Evolutionary conservation across 1,140 invertebrate genomes (phyloP), one percentile per base, ranked within the genome.

Genomic region (Papilio dardanus): DNA sequence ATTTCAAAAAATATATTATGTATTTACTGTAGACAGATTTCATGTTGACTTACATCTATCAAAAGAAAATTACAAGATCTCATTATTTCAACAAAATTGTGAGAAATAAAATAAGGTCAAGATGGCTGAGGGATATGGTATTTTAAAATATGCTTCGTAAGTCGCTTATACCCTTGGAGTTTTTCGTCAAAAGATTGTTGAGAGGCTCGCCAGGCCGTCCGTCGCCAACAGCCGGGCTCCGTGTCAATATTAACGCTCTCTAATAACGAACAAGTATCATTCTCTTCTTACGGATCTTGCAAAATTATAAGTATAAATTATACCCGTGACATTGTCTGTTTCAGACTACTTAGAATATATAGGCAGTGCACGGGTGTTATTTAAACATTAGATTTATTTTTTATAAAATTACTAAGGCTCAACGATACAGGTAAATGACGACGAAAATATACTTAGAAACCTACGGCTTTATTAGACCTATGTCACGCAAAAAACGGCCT

Each of bases 171-270:
- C 77, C 77, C 79, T 82, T 74, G 58, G 67, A 77, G 78, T 42
- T 73, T 71, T 42, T 58, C 30, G 46, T 68, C 31, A 21, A 37
- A 37, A 68, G 31, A 24, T 68, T 68, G 31, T 68, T 68, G 14
- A 81, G 81, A 74, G 79, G 16, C 77, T 83, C 68, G 66, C 37
- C n/a, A n/a, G n/a, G 46, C 69, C 73, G 78, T 83, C 84, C 79
- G 83, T 86, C 79, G 80, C 74, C 77, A 30, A 74, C 85, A 83
- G 75, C 76, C 37, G 75, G 74, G 31, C 77, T 80, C 77, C 75
- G 76, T 83, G 84, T 88, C 86, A 84, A 86, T 85, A 88, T 84
- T 86, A 82, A 85, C 74, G 76, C 74, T 77, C 77, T 83, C 67
- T 77, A 79, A 79, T 82, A 71, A 71, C 71, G 68, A 74, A 76